Percentiles rank a stretch among this genome's conserved stretches.
phyloP scores from a whole-genome alignment of 2,113 vertebrate genomes.

The Rhineura floridana region DNA sequence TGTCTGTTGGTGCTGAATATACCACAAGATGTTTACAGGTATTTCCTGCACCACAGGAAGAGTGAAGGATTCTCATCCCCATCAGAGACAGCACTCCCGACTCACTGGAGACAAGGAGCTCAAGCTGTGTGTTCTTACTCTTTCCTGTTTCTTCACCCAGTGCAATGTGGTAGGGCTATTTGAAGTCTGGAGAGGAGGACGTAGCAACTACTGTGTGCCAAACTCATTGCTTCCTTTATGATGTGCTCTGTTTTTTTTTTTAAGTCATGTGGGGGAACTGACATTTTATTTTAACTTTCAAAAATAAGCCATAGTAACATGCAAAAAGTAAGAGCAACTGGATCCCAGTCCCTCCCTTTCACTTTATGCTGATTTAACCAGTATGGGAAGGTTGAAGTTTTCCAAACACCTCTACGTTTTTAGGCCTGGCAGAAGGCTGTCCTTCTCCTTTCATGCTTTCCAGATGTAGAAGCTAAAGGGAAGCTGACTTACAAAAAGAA shows the following conservation, averaged over 20 bases:
- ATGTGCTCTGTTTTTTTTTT: conserved; percentile 39
- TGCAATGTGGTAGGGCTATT: conserved; percentile 64
- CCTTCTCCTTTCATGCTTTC: conserved; percentile 18
- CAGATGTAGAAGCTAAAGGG: background rate
- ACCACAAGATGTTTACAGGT: conserved; percentile 72
- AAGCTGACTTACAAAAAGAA: conserved; percentile 8
- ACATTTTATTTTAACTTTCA: conserved; percentile 4
- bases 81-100: conserved; percentile 61
- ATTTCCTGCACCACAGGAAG: conserved; percentile 81
- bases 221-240: conserved; percentile 71
- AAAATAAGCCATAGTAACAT: background rate
- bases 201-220: conserved; percentile 65
- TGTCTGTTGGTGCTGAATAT: conserved; percentile 57
- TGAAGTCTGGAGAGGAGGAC: conserved; percentile 77
- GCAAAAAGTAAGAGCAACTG: background rate
- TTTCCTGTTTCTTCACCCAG: conserved; percentile 82
- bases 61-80: conserved; percentile 74
- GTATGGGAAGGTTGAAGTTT: background rate
- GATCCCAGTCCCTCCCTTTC: background rate
- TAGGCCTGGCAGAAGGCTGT: background rate
- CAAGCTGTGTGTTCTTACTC: conserved; percentile 70
- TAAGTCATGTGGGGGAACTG: conserved; percentile 18
- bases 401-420: background rate
- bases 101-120: conserved; percentile 73
- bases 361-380: conserved; percentile 6